Base-by-base conservation (phyloP, 1,140 invertebrate genomes). In the Kradibia gibbosae region DNA sequence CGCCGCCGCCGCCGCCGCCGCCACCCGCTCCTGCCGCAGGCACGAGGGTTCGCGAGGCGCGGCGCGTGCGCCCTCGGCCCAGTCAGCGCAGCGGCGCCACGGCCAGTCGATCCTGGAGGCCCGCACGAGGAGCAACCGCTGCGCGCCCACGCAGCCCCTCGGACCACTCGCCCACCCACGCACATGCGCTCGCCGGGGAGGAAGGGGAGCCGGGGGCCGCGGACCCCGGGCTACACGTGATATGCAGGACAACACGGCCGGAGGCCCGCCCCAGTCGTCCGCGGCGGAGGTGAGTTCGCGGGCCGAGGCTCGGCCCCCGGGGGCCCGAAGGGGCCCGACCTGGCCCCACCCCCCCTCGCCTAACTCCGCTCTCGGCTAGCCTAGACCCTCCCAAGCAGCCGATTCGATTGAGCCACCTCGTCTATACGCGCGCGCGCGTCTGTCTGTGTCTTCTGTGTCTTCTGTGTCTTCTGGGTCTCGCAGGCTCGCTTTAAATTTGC, bases 31-130 rank as follows among this genome's bases (percentile, higher is more conserved):
- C 57, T 31, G 36, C 74, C 55, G 74, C 25, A 42, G 55, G 34
- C 50, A 71, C 67, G 65, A 28, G 20, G 53, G 48, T 48, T n/a
- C n/a, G 34, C 48, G 62, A 67, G 55, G n/a, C n/a, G 17, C 31
- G 17, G 80, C 87, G 87, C 87, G 86, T 84, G 87, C 87, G 85
- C 83, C 72, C 22, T 39, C 0, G 48, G 81, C 57, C 60, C 79
- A 82, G 82, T 50, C 45, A 65, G n/a, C 7, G 36, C 11, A 57
- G 36, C 84, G 85, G 82, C 83, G 80, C 85, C 81, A 83, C 31
- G 55, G 55, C 83, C 84, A 88, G 87, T 88, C 87, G 87, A 88
- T 87, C 86, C 82, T 85, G 86, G 83, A 86, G 79, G 50, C 25
- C 84, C 84, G 84, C 82, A 65, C 74, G 80, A 84, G 22, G 71